Base-by-base conservation (phyloP, 2,797 vertebrate genomes). In the Sebastolobus altivelis region DNA sequence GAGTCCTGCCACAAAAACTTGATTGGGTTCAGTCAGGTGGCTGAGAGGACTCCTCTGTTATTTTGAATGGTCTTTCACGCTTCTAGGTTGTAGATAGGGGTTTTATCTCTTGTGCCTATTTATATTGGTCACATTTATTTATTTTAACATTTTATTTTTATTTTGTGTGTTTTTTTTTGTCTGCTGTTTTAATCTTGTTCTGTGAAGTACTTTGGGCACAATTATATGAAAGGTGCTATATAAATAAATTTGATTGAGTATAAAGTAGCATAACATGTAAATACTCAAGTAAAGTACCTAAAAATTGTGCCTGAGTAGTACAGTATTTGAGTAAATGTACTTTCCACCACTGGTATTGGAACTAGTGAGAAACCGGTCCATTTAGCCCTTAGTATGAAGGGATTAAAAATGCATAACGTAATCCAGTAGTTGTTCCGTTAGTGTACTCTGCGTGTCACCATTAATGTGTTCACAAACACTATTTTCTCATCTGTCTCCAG, bases 401-500 rank as follows among this genome's bases (percentile, higher is more conserved):
- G 10, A 40, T 58, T 29, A 61, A 40, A 14, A 22, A 22, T 25
- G n/a, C 37, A 14, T 9, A 27, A 43, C 38, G 22, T 18, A 11
- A 38, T 54, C 12, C n/a, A 29, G 22, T 20, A 18, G 14, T 46
- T 67, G 14, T 37, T 66, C 6, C 0, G 1, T 29, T n/a, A 31
- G 13, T 70, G n/a, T 38, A 0, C 18, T 55, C 3, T 69, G 5
- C 1, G 12, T 38, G 10, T 33, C 40, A 3, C 3, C 1, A 13
- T 37, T 29, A 3, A 11, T 25, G 52, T 43, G 10, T 60, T 60
- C 20, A 40, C 16, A 16, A 7, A 59, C 5, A 40, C 20, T 2
- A 1, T 67, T 16, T 52, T 67, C 3, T 37, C 54, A 46, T 80
- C 29, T 14, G 0, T 76, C 27, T 81, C 1, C 87, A 99, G 98